Evolutionary conservation across 2,888 invertebrate genomes (phyloP).

Genomic region (Venustoraphidia nigricollis): DNA sequence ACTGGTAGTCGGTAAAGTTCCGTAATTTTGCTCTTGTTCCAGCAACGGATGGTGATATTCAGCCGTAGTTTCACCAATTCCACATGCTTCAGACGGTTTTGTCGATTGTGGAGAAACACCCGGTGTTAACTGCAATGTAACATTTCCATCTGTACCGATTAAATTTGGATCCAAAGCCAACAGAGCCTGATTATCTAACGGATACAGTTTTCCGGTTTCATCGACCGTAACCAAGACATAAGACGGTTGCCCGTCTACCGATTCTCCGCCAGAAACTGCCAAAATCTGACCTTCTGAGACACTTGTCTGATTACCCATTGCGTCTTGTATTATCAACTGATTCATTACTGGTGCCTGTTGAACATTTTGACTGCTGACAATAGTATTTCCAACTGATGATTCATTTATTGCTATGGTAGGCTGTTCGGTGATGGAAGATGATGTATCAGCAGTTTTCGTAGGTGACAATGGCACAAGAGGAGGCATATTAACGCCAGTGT

Average conservation of each 20-base stretch:
- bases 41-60: conserved; percentile 8
- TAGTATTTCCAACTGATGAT: too few species aligned
- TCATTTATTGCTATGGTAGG: too few species aligned
- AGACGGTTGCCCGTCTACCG: conserved; percentile 52
- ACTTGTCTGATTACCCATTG: conserved; percentile 26
- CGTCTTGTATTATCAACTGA: conserved; percentile 27
- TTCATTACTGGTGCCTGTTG: conserved; percentile 12
- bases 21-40: conserved; percentile 7
- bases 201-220: conserved; percentile 52
- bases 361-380: too few species aligned
- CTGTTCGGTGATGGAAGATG: too few species aligned
- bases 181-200: conserved; percentile 53
- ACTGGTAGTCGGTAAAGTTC: not conserved
- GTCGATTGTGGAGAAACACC: conserved; percentile 13
- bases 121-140: conserved; percentile 36
- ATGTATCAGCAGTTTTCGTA: not conserved
- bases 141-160: conserved; percentile 30
- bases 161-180: conserved; percentile 38
- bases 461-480: conserved; percentile 5
- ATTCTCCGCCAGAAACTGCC: conserved; percentile 57
- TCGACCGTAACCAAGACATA: conserved; percentile 60
- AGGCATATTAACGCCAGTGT: not conserved
- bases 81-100: conserved; percentile 8
- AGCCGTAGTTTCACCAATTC: not conserved
- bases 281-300: conserved; percentile 47